These are phyloP conservation scores for Butorides virescens DNA, from an alignment of 2,113 vertebrate genomes.

Conservation along the genomic window DNA sequence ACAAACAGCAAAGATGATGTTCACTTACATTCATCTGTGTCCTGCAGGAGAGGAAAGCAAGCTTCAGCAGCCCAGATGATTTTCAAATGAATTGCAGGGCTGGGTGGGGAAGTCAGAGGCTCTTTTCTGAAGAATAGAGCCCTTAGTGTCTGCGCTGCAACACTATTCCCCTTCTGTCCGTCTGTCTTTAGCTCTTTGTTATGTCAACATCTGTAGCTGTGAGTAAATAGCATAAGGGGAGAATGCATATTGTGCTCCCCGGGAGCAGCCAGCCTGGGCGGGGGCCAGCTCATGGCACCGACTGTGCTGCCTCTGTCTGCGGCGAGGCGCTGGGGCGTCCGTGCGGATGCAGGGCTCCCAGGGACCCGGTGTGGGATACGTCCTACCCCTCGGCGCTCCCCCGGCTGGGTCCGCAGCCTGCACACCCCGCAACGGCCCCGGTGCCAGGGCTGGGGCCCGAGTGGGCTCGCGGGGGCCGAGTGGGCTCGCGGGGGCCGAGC, in stretches of 20 bases:
- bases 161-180: conserved; percentile 50
- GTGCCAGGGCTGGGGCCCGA: not conserved
- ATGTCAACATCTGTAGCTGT: conserved; percentile 65
- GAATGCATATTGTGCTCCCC: conserved; percentile 42
- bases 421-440: not conserved
- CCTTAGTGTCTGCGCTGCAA: conserved; percentile 9
- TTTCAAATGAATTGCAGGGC: conserved; percentile 16
- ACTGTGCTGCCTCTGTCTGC: conserved; percentile 14
- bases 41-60: not conserved
- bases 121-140: conserved; percentile 49
- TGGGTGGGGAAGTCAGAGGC: conserved; percentile 44
- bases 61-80: conserved; percentile 6
- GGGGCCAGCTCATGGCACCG: not conserved
- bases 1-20: conserved; percentile 6
- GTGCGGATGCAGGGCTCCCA: not conserved
- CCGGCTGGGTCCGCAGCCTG: not conserved
- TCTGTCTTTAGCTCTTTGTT: conserved; percentile 69
- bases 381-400: not conserved
- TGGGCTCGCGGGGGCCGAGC: not conserved
- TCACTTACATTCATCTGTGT: not conserved
- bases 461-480: not conserved
- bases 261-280: not conserved
- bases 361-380: not conserved
- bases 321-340: not conserved
- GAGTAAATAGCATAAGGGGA: conserved; percentile 53